Evolutionary conservation across 2,888 invertebrate species (phyloP).

Genomic region (Ennomos erosarius): DNA sequence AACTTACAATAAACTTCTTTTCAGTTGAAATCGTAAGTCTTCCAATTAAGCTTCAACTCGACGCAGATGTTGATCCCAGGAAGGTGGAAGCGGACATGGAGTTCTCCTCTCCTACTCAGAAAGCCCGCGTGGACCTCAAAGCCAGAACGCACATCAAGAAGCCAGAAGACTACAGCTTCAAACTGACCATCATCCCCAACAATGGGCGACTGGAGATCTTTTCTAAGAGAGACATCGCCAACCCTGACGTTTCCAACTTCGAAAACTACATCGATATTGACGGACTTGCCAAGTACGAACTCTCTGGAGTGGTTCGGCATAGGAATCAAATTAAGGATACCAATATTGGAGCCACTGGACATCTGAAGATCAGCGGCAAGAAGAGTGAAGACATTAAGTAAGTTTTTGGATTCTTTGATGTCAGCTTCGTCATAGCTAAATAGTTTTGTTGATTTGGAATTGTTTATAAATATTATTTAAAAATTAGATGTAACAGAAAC

Average conservation of each 20-base stretch:
- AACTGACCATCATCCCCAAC: conserved; percentile 59
- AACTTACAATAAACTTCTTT: conserved; percentile 25
- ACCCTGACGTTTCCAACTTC: conserved; percentile 86
- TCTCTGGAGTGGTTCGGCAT: conserved; percentile 85
- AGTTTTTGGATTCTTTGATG: conserved; percentile 48
- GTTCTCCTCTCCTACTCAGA: conserved; percentile 85
- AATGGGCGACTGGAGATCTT: conserved; percentile 75
- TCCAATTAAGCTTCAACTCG: conserved; percentile 78
- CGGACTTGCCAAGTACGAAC: conserved; percentile 86
- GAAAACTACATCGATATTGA: conserved; percentile 85
- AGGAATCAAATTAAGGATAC: conserved; percentile 82
- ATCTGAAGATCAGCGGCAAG: conserved; percentile 80
- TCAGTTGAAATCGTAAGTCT: conserved; percentile 83
- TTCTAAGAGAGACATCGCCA: conserved; percentile 83
- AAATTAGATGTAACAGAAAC: too few relatives aligned
- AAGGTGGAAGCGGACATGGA: conserved; percentile 84
- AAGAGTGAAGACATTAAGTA: conserved; percentile 85
- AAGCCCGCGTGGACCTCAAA: conserved; percentile 86
- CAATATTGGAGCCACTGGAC: conserved; percentile 83
- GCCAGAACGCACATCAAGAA: conserved; percentile 76
- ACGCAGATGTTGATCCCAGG: conserved; percentile 85
- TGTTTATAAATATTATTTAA: too few relatives aligned
- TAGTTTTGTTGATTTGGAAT: too few relatives aligned
- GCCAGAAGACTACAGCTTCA: conserved; percentile 72
- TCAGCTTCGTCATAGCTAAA: too few relatives aligned